phyloP scores from a whole-genome alignment of 2,888 invertebrate species.

The Ophonus ardosiacus region DNA sequence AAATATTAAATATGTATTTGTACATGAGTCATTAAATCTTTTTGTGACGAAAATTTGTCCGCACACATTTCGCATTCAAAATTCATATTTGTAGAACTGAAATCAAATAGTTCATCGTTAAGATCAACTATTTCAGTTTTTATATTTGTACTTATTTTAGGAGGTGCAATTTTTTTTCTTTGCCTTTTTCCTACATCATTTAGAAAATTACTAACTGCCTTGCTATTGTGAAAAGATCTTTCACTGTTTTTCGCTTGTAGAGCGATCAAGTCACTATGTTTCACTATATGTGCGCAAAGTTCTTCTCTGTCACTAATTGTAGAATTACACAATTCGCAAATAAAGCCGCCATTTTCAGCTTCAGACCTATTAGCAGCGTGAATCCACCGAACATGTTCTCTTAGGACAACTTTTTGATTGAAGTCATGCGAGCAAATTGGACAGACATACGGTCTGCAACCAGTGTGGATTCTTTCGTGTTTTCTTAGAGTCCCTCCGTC shows the following conservation, averaged over 20 bases:
- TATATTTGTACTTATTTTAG: constrained; percentile 66
- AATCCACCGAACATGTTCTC: constrained; percentile 78
- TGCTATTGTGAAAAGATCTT: neutral
- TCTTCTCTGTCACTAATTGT: constrained; percentile 76
- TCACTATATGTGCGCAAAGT: constrained; percentile 77
- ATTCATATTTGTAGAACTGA: neutral
- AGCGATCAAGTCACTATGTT: constrained; percentile 78
- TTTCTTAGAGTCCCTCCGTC: constrained; percentile 78
- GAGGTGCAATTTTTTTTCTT: constrained; percentile 51
- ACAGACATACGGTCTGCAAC: constrained; percentile 78
- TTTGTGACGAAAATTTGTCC: constrained; percentile 72
- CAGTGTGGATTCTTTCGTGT: constrained; percentile 77
- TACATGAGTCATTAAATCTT: constrained; percentile 73
- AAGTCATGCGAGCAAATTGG: constrained; percentile 78
- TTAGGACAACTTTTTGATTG: constrained; percentile 78
- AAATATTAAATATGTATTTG: constrained; percentile 73
- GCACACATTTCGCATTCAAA: constrained; percentile 73
- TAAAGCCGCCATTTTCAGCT: constrained; percentile 73
- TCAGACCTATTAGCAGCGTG: constrained; percentile 76
- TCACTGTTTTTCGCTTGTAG: constrained; percentile 73
- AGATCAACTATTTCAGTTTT: constrained; percentile 1
- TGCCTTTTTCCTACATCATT: constrained; percentile 52
- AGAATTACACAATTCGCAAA: constrained; percentile 76
- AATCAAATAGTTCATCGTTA: neutral
- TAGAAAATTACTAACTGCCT: neutral